Conservation (phyloP, 1,140 invertebrate genomes). For the Drosophila nasuta region DNA sequence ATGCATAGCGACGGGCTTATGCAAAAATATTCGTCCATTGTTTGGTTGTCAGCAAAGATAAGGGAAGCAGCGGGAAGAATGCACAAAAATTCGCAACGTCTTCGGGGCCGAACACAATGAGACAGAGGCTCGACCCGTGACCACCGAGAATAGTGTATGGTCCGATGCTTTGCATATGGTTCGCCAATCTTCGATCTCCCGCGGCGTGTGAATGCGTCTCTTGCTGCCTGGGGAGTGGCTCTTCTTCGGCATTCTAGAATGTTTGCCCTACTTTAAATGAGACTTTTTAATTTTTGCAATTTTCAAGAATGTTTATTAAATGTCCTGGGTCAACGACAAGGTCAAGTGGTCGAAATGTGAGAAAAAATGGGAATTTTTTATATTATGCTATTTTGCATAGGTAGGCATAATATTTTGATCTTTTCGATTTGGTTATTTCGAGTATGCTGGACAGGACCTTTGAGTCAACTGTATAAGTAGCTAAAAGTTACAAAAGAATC, state of each 20-base stretch:
- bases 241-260: conserved; percentile 9
- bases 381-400: conserved; percentile 24
- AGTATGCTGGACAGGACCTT: conserved; percentile 30
- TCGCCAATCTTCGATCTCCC: conserved; percentile 28
- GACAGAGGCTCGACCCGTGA: conserved; percentile 35
- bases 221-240: conserved; percentile 9
- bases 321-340: conserved; percentile 39
- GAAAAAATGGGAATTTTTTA: conserved; percentile 42
- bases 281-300: conserved; percentile 41
- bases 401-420: conserved; percentile 48
- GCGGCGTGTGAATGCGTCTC: conserved; percentile 48
- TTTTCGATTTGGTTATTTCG: conserved; percentile 35
- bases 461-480: conserved; percentile 39
- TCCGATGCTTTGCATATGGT: conserved; percentile 47
- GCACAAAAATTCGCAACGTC: conserved; percentile 34
- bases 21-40: conserved; percentile 56
- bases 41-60: conserved; percentile 47
- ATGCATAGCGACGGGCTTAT: conserved; percentile 34
- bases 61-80: conserved; percentile 6
- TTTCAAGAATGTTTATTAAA: conserved; percentile 46
- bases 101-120: conserved; percentile 19
- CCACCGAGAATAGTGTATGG: conserved; percentile 23
- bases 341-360: conserved; percentile 54
- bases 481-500: background rate
- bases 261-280: conserved; percentile 56